Conservation (phyloP, 1,140 invertebrate species). For the Aphidius ervi region DNA sequence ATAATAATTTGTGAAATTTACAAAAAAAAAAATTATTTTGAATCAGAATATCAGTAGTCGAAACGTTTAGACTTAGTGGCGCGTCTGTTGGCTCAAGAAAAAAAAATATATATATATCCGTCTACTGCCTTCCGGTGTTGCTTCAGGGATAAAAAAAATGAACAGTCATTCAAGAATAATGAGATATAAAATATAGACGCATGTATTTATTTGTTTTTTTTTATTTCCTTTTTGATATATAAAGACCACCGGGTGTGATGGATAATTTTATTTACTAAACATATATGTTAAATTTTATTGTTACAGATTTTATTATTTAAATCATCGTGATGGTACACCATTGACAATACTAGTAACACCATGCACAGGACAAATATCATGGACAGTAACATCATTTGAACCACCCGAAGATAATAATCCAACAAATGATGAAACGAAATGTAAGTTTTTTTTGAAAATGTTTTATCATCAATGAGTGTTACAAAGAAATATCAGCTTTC, state of each 20-base stretch:
- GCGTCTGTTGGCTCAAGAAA: slow-evolving; percentile 14
- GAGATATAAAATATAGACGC: too few relatives aligned
- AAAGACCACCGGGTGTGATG: too few relatives aligned
- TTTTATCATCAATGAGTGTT: not conserved
- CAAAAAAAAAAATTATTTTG: too few relatives aligned
- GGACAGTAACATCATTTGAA: slow-evolving; percentile 48
- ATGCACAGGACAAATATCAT: slow-evolving; percentile 47
- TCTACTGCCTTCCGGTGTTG: not conserved
- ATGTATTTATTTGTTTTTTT: too few relatives aligned
- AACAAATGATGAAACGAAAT: slow-evolving; percentile 39
- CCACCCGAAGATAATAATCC: slow-evolving; percentile 44
- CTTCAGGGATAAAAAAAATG: too few relatives aligned
- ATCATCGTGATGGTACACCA: slow-evolving; percentile 44
- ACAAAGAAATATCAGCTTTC: too few relatives aligned
- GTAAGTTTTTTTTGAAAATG: slow-evolving; percentile 20
- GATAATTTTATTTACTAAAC: not conserved
- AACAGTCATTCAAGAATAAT: too few relatives aligned
- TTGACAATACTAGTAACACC: slow-evolving; percentile 49
- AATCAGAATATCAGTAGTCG: too few relatives aligned
- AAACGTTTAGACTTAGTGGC: slow-evolving; percentile 8
- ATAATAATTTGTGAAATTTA: too few relatives aligned
- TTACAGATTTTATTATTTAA: slow-evolving; percentile 51
- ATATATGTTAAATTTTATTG: not conserved
- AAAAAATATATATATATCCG: too few relatives aligned
- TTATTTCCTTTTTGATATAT: too few relatives aligned